A percentile compares a stretch with the other conserved stretches of the same genome.
Conservation (phyloP, 2,797 vertebrate genomes). For the Leucoraja ocellata region DNA sequence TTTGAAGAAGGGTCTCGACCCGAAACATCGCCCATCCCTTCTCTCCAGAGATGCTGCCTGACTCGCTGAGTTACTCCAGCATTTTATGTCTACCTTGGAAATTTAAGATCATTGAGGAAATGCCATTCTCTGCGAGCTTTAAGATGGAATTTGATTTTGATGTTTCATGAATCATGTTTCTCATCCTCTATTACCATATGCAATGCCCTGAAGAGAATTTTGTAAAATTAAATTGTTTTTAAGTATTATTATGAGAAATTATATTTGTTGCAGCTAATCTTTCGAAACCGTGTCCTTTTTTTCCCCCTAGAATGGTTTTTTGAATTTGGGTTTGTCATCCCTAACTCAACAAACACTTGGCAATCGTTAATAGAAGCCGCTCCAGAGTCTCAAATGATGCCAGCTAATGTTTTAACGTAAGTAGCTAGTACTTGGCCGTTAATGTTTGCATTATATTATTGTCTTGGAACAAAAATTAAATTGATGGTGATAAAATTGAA, state of each 20-base stretch:
- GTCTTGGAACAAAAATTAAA: background rate
- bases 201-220: background rate
- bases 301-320: constrained; percentile 89
- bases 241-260: background rate
- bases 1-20: too few relatives aligned
- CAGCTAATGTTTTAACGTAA: constrained; percentile 96
- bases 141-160: background rate
- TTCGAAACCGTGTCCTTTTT: constrained; percentile 41
- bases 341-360: constrained; percentile 99
- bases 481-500: background rate
- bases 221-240: background rate
- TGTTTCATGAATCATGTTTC: background rate
- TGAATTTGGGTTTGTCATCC: constrained; percentile 97
- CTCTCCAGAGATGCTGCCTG: too few relatives aligned
- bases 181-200: background rate
- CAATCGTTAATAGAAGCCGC: constrained; percentile 98
- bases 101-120: background rate
- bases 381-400: constrained; percentile 99
- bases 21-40: too few relatives aligned
- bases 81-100: too few relatives aligned
- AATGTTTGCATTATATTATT: background rate
- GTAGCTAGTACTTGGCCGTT: constrained; percentile 42
- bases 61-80: too few relatives aligned
- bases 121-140: background rate
- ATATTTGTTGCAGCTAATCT: background rate